Percentiles rank a stretch among this genome's conserved stretches.
Evolutionary conservation across 2,888 invertebrate genomes (phyloP).

Genomic region (Phasia obesa): DNA sequence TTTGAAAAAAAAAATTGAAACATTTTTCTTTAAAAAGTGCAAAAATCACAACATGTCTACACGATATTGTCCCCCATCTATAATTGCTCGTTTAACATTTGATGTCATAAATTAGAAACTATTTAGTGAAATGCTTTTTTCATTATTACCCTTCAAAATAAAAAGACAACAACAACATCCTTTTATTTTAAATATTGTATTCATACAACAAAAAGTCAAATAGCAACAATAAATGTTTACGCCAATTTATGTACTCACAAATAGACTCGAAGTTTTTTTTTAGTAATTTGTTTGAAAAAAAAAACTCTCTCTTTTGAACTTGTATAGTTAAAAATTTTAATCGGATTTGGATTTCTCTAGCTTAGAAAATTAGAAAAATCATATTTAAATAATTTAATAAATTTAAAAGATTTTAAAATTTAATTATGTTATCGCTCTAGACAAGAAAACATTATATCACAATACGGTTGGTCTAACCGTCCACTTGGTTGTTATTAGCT

Average conservation of each 20-base stretch:
- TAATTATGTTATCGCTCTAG: too few species aligned
- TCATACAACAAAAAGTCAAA: slow-evolving; percentile 51
- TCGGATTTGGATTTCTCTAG: too few species aligned
- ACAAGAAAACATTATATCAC: too few species aligned
- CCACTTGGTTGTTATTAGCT: too few species aligned
- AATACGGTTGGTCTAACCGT: too few species aligned
- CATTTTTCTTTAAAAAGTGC: slow-evolving; percentile 32
- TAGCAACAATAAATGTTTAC: slow-evolving; percentile 23
- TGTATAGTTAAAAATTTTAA: too few species aligned
- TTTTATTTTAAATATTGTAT: slow-evolving; percentile 50
- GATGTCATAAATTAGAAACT: slow-evolving; percentile 75
- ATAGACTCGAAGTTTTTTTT: slow-evolving; percentile 22
- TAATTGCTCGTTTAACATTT: slow-evolving; percentile 39
- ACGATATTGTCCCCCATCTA: slow-evolving; percentile 17
- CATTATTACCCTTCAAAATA: slow-evolving; percentile 77
- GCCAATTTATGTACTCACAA: slow-evolving; percentile 47
- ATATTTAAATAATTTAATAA: too few species aligned
- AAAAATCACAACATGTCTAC: slow-evolving; percentile 45
- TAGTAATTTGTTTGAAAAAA: not conserved
- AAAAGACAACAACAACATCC: slow-evolving; percentile 37
- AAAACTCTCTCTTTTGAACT: too few species aligned
- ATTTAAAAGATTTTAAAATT: too few species aligned
- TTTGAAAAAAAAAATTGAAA: slow-evolving; percentile 35
- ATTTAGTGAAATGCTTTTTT: slow-evolving; percentile 81
- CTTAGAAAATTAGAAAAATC: too few species aligned